phyloP scores from a whole-genome alignment of 2,113 vertebrate genomes.

The Callocephalon fimbriatum region DNA sequence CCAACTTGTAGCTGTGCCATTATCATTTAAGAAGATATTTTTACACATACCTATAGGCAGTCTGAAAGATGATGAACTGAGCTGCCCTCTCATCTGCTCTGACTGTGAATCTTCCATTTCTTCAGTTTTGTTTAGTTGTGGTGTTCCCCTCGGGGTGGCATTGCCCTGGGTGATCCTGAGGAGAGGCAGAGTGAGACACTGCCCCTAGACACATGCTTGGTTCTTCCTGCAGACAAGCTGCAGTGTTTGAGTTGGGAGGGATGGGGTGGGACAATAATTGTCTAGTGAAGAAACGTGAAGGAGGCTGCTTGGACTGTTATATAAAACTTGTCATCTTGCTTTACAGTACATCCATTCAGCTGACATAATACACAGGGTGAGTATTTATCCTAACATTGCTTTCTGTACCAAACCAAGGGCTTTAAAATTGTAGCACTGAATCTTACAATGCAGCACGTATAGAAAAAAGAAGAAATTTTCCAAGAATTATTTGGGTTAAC shows the following conservation, averaged over 20 bases:
- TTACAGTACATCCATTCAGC: conserved; percentile 97
- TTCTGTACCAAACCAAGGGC: not conserved
- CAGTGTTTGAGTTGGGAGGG: not conserved
- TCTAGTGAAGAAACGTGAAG: not conserved
- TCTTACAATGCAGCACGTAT: not conserved
- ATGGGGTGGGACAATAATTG: not conserved
- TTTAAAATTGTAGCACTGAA: not conserved
- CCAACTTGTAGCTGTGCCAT: no score
- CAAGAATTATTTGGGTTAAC: not conserved
- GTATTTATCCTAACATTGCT: conserved; percentile 61
- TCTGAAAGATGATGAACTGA: not conserved
- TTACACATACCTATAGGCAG: not conserved
- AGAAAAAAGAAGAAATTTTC: not conserved
- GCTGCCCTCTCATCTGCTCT: not conserved
- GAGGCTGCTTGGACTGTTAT: not conserved
- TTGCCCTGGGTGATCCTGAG: not conserved
- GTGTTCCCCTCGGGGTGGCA: not conserved
- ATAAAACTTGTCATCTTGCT: conserved; percentile 45
- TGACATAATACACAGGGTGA: conserved; percentile 98
- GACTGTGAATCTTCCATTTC: not conserved
- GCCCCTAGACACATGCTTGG: not conserved
- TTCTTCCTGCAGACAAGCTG: not conserved
- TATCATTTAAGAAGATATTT: not conserved
- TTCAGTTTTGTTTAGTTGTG: not conserved
- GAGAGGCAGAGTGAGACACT: not conserved